A percentile compares a stretch with the other conserved stretches of the same genome.
Conservation (phyloP, 92 coral and sea anemone genomes). For the Umimayanthus chanpuru region DNA sequence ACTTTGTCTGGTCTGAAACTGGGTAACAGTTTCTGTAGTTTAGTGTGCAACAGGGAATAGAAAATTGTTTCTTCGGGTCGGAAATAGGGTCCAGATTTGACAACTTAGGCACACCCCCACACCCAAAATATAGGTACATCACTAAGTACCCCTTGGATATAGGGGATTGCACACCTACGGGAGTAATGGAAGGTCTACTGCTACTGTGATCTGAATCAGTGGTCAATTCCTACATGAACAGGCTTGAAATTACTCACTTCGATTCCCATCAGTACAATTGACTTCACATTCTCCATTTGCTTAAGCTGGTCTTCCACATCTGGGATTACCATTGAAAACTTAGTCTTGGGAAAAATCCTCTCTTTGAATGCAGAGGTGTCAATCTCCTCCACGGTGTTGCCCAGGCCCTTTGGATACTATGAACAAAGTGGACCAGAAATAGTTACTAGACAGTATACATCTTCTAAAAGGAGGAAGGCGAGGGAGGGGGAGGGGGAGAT, state of each 20-base stretch:
- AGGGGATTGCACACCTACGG: too few species aligned
- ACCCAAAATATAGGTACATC: too few species aligned
- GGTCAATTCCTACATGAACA: neutral
- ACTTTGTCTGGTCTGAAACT: too few species aligned
- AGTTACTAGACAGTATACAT: too few species aligned
- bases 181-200: neutral
- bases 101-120: too few species aligned
- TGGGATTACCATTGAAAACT: slow-evolving; percentile 95
- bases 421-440: neutral
- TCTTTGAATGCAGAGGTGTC: slow-evolving; percentile 88
- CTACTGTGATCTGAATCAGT: neutral
- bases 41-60: too few species aligned
- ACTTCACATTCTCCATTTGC: slow-evolving; percentile 71
- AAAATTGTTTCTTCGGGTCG: too few species aligned
- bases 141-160: too few species aligned
- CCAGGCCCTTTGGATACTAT: slow-evolving; percentile 95
- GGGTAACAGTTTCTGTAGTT: too few species aligned
- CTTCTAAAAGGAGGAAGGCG: too few species aligned
- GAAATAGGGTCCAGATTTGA: too few species aligned
- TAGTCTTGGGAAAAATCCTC: slow-evolving; percentile 80
- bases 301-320: slow-evolving; percentile 89
- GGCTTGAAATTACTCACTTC: slow-evolving; percentile 59
- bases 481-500: too few species aligned
- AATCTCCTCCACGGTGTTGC: slow-evolving; percentile 89
- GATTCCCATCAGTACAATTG: slow-evolving; percentile 91